Base-by-base conservation (phyloP, 2,113 vertebrate species). In the Rhipidura dahli region DNA sequence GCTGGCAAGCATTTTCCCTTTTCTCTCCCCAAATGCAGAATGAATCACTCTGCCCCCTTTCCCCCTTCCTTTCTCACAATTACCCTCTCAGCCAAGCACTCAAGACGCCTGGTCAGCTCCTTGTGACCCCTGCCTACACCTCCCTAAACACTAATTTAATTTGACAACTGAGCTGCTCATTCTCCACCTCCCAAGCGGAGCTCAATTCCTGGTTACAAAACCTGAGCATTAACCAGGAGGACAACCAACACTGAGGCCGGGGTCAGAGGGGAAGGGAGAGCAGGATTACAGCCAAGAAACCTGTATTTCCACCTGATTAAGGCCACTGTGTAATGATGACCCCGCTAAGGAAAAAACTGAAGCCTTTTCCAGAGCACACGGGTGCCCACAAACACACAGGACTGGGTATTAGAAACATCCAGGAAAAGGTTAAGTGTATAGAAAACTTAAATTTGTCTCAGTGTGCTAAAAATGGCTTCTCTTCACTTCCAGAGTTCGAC, bases 61-160 rank as follows among this genome's bases (percentile, higher is more conserved):
- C 15, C 4, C 11, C 17, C 13, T 4, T 1, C 5, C 35, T 28
- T 31, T 61, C 42, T 45, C 53, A 49, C 31, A 45, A 39, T 27
- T 31, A n/a, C 11, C 15, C 64, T 3, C 5, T 28, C 68, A 71
- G 21, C 28, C 31, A 78, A 8, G 19, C 26, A 39, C 4, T 28
- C 57, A 68, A 65, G 60, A 33, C 39, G 13, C n/a, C 57, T 37
- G 35, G 24, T 44, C 68, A 88, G 39, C 44, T 82, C 54, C 15
- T 1, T 35, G 20, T 24, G 44, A 68, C 39, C 53, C 64, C 57
- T 44, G 14, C 14, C 27, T 7, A 28, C 1, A 0, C 7, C 39
- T 51, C 47, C 3, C 15, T 17, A 85, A 69, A 22, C 47, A 40
- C 18, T 68, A 27, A 57, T 72, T 81, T 79, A 79, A 66, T 44